A percentile compares a stretch with the other conserved stretches of the same genome.
These are phyloP conservation scores for Drosophila pseudotalamancana DNA, from an alignment of 2,888 invertebrate genomes.

Conservation along the genomic window DNA sequence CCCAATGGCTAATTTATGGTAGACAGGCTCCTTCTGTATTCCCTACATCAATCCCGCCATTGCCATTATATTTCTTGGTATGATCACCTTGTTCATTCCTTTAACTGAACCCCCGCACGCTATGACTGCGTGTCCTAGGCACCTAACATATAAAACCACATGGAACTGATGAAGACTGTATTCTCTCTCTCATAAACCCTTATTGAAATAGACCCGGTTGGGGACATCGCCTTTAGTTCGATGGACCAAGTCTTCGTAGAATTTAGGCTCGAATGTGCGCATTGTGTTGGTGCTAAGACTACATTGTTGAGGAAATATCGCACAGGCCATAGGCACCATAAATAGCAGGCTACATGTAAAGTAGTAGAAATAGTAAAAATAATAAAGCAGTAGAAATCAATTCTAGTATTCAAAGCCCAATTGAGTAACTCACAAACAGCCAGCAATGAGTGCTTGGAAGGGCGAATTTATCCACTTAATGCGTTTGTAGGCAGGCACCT, in stretches of 20 bases:
- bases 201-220: constrained; percentile 92
- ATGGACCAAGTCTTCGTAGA: constrained; percentile 88
- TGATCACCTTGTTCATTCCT: too few species aligned
- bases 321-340: constrained; percentile 95
- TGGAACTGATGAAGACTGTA: too few species aligned
- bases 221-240: constrained; percentile 89
- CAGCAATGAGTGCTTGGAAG: constrained; percentile 92
- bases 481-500: constrained; percentile 89
- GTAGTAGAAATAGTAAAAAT: too few species aligned
- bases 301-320: constrained; percentile 93
- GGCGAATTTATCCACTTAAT: constrained; percentile 91
- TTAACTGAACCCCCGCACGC: too few species aligned
- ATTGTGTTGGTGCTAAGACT: constrained; percentile 89
- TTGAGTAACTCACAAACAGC: constrained; percentile 92
- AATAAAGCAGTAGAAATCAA: too few species aligned
- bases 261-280: constrained; percentile 89
- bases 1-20: too few species aligned
- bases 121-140: too few species aligned
- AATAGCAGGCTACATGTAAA: constrained; percentile 92
- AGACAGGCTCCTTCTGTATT: too few species aligned
- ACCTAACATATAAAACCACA: too few species aligned
- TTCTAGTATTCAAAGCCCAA: too few species aligned
- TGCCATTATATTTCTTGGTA: too few species aligned
- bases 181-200: constrained; percentile 89
- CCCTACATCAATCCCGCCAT: too few species aligned